These are phyloP conservation scores for Indri indri DNA, from an alignment of 2,113 vertebrate genomes.

Conservation along the genomic window DNA sequence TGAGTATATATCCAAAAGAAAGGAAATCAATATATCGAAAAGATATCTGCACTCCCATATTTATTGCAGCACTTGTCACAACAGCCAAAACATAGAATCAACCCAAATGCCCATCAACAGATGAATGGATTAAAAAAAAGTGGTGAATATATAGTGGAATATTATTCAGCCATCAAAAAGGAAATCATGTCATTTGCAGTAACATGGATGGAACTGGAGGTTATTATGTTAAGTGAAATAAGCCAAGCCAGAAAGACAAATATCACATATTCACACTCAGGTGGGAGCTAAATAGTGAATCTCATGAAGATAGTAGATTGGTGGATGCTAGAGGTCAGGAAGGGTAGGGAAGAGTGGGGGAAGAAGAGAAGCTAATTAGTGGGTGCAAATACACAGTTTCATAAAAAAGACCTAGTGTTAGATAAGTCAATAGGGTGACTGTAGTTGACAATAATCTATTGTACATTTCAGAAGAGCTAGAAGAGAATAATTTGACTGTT, in stretches of 20 bases:
- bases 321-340: background rate
- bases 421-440: background rate
- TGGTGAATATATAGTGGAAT: background rate
- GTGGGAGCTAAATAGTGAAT: background rate
- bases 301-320: background rate
- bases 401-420: background rate
- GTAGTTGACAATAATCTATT: background rate
- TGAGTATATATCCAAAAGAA: background rate
- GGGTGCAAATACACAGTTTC: background rate
- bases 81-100: background rate
- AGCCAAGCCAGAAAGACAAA: background rate
- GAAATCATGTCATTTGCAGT: background rate
- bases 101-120: background rate
- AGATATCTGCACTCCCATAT: background rate
- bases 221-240: background rate
- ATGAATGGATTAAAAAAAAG: background rate
- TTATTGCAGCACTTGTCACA: background rate
- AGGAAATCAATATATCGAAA: background rate
- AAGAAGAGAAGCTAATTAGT: background rate
- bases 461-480: background rate
- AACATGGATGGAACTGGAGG: background rate
- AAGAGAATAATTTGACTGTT: background rate
- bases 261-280: background rate
- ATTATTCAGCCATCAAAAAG: background rate
- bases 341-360: too few species aligned